phyloP scores from a whole-genome alignment of 2,888 invertebrate genomes.

The Cheilosia grossa region DNA sequence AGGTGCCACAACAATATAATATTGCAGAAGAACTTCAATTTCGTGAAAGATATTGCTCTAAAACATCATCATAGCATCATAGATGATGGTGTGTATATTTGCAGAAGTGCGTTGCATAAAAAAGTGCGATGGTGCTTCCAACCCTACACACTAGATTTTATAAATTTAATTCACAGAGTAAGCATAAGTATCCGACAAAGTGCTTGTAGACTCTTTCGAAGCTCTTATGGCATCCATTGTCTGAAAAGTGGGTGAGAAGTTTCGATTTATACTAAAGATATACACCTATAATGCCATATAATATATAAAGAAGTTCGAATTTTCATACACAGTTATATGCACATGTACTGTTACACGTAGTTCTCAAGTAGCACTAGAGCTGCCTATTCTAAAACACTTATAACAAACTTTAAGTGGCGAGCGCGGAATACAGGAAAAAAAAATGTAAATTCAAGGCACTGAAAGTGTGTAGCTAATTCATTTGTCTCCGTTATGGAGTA shows the following conservation, averaged over 20 bases:
- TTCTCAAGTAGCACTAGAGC: slow-evolving; percentile 44
- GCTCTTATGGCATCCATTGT: slow-evolving; percentile 64
- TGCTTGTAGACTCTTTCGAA: slow-evolving; percentile 56
- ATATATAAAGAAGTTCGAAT: slow-evolving; percentile 44
- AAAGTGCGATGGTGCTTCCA: slow-evolving; percentile 42
- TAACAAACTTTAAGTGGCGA: slow-evolving; percentile 54
- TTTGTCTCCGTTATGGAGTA: not conserved
- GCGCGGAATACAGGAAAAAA: slow-evolving; percentile 34
- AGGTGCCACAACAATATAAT: not conserved
- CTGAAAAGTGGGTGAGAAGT: slow-evolving; percentile 69
- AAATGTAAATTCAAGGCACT: slow-evolving; percentile 29
- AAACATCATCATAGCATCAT: slow-evolving; percentile 21
- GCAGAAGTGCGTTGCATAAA: slow-evolving; percentile 27
- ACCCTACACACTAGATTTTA: slow-evolving; percentile 46
- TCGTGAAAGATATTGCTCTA: slow-evolving; percentile 15
- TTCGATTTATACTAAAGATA: slow-evolving; percentile 47
- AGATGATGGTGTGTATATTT: slow-evolving; percentile 17
- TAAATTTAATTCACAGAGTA: slow-evolving; percentile 60
- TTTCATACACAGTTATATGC: not conserved
- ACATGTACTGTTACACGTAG: slow-evolving; percentile 2
- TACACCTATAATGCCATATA: slow-evolving; percentile 35
- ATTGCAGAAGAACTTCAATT: not conserved
- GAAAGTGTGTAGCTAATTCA: slow-evolving; percentile 51
- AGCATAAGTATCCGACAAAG: slow-evolving; percentile 57
- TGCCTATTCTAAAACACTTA: slow-evolving; percentile 60